Evolutionary conservation across 2,888 invertebrate species (phyloP), one percentile per base, ranked within the genome.

Genomic region (Dolichopus griseipennis): DNA sequence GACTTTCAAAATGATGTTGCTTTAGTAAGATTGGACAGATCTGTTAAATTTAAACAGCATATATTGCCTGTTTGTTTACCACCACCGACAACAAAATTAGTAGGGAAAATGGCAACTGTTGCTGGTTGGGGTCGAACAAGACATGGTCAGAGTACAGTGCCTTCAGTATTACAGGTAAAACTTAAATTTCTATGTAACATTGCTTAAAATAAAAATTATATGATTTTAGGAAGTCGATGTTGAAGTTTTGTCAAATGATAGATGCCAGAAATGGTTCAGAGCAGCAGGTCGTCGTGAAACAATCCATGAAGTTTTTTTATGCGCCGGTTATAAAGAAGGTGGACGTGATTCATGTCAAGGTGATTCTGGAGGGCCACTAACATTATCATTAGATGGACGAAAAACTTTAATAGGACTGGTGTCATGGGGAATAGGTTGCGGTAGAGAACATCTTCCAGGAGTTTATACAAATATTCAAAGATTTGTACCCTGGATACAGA

Each of bases 1-100:
- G 95, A 95, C 82, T 96, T 95, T 78, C 88, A 91, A 74, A 95
- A 95, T 77, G 95, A 95, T 75, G 89, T 95, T 63, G 94, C 95
- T 0, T 77, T 93, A 12, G 90, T 93, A 0, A 90, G 92, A 73
- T 80, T 93, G 33, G 92, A 92, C 71, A 84, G 90, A 67, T 88
- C 89, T 34, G 95, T 96, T 3, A 85, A 88, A 21, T 95, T 92
- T 79, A 93, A 94, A 75, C 94, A 95, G 75, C 95, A 96, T 79
- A 95, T 96, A 71, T 83, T 95, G 65, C 95, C 95, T 1, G 95
- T 96, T 9, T 96, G 96, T 78, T 83, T 96, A 62, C 95, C 96
- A 21, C 89, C 87, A 69, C 87, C 87, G 73, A 86, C 86, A 77
- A 83, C 91, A 71, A 94, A 93, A 78, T 79, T 95, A 22, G 87